phyloP scores from a whole-genome alignment of 1,140 invertebrate species.

The Panulirus ornatus region DNA sequence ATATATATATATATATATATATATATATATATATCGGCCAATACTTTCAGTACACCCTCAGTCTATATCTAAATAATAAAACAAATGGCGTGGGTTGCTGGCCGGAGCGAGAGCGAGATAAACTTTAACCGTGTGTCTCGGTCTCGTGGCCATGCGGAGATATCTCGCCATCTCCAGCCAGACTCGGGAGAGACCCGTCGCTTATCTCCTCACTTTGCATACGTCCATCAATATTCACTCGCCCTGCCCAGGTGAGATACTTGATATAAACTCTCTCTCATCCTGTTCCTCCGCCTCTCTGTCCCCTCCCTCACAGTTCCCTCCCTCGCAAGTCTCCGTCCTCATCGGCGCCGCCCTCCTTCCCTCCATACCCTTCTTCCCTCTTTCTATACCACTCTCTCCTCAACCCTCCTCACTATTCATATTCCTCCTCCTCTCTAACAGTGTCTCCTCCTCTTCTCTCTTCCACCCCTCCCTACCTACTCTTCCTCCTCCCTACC shows the following conservation, averaged over 20 bases:
- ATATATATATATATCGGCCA: no score
- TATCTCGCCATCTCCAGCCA: conserved; percentile 49
- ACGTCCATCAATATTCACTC: conserved; percentile 71
- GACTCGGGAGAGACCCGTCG: conserved; percentile 16
- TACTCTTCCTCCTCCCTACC: neutral
- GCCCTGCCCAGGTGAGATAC: conserved; percentile 50
- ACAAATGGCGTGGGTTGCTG: neutral
- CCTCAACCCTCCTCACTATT: neutral
- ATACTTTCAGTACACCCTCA: no score
- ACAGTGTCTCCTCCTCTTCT: neutral
- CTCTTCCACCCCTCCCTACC: neutral
- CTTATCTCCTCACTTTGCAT: conserved; percentile 64
- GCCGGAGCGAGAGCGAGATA: conserved; percentile 18
- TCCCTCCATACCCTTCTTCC: neutral
- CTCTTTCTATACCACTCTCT: neutral
- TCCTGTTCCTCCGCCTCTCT: neutral
- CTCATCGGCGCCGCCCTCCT: neutral
- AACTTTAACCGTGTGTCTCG: conserved; percentile 55
- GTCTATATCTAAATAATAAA: neutral
- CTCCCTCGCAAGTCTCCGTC: neutral
- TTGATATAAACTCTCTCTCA: conserved; percentile 43
- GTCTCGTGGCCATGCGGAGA: conserved; percentile 64
- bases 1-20: no score
- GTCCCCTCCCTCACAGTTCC: neutral
- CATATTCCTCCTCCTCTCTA: neutral